Evolutionary conservation across 2,888 invertebrate species (phyloP), one percentile per base, ranked within the genome.

Genomic region (Brachycybe producta): DNA sequence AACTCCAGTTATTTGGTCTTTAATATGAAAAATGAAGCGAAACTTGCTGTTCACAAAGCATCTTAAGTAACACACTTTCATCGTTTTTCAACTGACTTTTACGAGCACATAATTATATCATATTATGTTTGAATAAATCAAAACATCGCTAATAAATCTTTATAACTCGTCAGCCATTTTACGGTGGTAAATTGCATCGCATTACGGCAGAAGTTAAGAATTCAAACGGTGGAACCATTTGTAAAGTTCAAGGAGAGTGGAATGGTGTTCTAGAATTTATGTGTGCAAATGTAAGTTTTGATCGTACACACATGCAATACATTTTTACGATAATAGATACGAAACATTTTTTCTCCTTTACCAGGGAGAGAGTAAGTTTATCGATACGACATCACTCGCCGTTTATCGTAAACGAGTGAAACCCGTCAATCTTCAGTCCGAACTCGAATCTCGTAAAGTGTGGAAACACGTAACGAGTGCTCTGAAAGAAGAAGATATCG

Each of bases 181-280:
- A 71, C 61, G 71, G 71, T 45, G 71, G 70, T n/a, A 70, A 67
- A 56, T 59, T 70, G 17, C 69, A 73, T 57, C 62, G 66, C 38
- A 64, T 72, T 7, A 64, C 68, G 24, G 70, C 67, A 2, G 72
- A 73, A 58, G 65, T 71, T 4, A 69, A 67, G 56, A 63, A 68
- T 55, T 56, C 54, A 3, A 58, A 58, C 19, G 59, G 66, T 17
- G 62, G 61, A 34, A 58, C 64, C 27, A 52, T 64, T 2, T 68
- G 67, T 53, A 64, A 65, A 56, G 64, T 70, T 2, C 61, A 61
- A 52, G 73, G 73, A 30, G 71, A 72, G 57, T 73, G 73, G 73
- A 71, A 70, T 54, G 62, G 60, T 8, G 47, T 49, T 8, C 53
- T 71, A 39, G 70, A 72, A 51, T 67, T 72, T 54, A 60, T 60